Evolutionary conservation across 2,113 vertebrate genomes (phyloP), one percentile per base, ranked within the genome.

Genomic region (Forbesichthys papilliferus): DNA sequence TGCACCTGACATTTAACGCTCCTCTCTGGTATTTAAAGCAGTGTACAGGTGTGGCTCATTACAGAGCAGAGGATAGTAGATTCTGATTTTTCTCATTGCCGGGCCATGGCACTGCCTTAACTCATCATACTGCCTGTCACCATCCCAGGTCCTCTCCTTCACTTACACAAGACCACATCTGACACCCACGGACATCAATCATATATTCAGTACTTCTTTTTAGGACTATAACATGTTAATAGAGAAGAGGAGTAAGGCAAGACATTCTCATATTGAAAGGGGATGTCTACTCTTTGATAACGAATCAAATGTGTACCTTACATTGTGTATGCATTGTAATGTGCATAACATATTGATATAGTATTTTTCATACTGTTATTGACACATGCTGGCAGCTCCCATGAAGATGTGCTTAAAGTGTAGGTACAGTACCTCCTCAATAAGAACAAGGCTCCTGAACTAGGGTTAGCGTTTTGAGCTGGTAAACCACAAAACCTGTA

Each of bases 381-480:
- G 11, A 51, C 48, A 71, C 11, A 60, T 61, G 54, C 7, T 66
- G 51, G 60, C 48, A 61, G 34, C 34, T 61, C 27, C 42, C 36
- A 61, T 13, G 27, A 52, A 96, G 75, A 83, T 96, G 0, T 96
- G 95, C 73, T 87, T 96, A 79, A 95, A 91, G 77, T 94, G 93
- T 66, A 49, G 95, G 83, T 96, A 96, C 0, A 52, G 81, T 42
- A 42, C 36, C 4, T 96, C 1, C 93, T 96, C 20, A 96, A 91
- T 86, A 96, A 96, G 83, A 80, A 88, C 0, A 93, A 90, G 72
- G 95, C 95, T 20, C 86, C 94, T 66, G 91, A 94, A 73, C 94
- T 27, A 93, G 93, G 82, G 93, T 94, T 16, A 92, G 94, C 42
- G 95, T 96, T 88, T 97, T 94, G 93, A 8, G 93, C 97, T 0